phyloP scores from a whole-genome alignment of 2,797 vertebrate species.

The Siniperca undulata region DNA sequence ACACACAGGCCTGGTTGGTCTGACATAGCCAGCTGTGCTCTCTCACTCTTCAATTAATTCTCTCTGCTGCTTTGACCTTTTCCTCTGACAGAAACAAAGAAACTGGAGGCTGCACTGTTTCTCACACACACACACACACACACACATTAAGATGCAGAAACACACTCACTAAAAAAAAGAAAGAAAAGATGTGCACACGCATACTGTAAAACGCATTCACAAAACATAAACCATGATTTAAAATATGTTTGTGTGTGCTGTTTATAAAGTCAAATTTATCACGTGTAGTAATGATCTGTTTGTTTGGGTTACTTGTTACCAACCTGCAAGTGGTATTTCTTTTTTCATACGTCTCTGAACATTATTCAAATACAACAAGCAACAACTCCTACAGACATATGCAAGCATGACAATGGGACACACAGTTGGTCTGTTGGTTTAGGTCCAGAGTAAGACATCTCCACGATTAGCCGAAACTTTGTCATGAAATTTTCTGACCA shows the following conservation, averaged over 20 bases:
- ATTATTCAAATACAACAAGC: not conserved
- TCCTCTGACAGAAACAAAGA: conserved; percentile 78
- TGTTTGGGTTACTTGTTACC: not conserved
- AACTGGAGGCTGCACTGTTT: conserved; percentile 53
- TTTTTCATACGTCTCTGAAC: not conserved
- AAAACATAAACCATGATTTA: not conserved
- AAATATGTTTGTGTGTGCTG: too few relatives aligned
- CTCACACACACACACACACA: conserved; percentile 23
- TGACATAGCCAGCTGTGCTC: conserved; percentile 80
- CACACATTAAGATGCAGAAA: not conserved
- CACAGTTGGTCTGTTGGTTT: not conserved
- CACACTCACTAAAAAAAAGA: not conserved
- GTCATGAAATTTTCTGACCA: not conserved
- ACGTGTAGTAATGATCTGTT: not conserved
- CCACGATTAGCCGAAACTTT: not conserved
- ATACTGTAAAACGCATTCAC: not conserved
- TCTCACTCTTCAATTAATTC: conserved; percentile 85
- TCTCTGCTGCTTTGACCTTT: conserved; percentile 85
- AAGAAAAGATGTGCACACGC: not conserved
- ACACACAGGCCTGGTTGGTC: conserved; percentile 28
- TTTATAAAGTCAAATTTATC: not conserved
- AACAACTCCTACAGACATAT: not conserved
- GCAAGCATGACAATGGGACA: accelerated
- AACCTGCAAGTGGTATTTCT: not conserved
- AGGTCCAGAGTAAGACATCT: not conserved